Evolutionary conservation across 1,140 invertebrate genomes (phyloP), one percentile per base, ranked within the genome.

Genomic region (Venturia canescens): DNA sequence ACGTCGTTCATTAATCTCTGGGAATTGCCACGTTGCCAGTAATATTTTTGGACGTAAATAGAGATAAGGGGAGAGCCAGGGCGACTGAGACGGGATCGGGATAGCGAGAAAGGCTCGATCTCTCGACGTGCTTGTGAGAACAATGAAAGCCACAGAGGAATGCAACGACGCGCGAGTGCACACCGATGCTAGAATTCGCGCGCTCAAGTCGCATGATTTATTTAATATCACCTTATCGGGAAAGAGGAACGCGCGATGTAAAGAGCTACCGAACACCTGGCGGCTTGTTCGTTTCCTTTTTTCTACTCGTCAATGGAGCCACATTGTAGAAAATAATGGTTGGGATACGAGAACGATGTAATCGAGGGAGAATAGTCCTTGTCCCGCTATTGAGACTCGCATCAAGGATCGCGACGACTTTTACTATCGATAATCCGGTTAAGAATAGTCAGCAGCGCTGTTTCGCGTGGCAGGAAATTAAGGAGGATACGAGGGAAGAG

Each of bases 161-260:
- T 81, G 79, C 71, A n/a, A 29, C 60, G 60, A 15, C 60, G 60
- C 11, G 66, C 27, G 74, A 84, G 72, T 83, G 82, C 66, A 84
- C 15, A 76, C 60, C 60, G 78, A 85, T 78, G 69, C 77, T 71
- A 80, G 77, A 67, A 81, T 83, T 76, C 81, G 4, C 48, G 9
- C 53, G 26, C 27, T 38, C 1, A 53, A 29, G 84, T 84, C 72
- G 82, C 84, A 86, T 88, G 87, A 88, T 88, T 88, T 88, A 88
- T 88, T 86, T 88, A 88, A 88, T 87, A 86, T 86, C 86, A 83
- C 87, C 87, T 88, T 88, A 88, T 88, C 84, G 84, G 87, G 87
- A 77, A 81, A 71, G 76, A 82, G 78, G 80, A 80, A 77, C 79
- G 76, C 27, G 71, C 81, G 72, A 75, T 29, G 16, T 15, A 80